Base-by-base conservation (phyloP, 2,113 vertebrate species). In the Meleagris gallopavo region DNA sequence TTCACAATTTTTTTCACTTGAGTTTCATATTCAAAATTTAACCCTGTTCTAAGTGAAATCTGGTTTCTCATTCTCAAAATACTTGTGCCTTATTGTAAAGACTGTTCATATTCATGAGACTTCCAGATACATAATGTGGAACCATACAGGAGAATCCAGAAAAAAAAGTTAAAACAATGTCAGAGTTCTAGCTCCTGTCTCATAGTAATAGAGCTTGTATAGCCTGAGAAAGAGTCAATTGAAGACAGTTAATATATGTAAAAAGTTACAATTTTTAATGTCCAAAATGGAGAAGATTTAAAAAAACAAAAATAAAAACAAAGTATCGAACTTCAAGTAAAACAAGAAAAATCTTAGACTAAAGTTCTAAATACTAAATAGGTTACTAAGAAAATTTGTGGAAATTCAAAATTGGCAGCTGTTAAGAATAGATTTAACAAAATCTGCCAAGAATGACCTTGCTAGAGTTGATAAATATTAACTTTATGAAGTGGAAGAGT, bases 21-120 rank as follows among this genome's bases (percentile, higher is more conserved):
- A 32, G 7, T 89, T 82, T 79, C 43, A 57, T 65, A 32, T 69
- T 69, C 74, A 21, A 29, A 74, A 45, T 81, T 73, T 78, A 89
- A 74, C 29, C 13, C 67, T 78, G 43, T 21, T 40, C 7, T 18
- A 60, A n/a, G 36, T 10, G 58, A 89, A 91, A 89, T 76, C 20
- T 79, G 7, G 3, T 87, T 76, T 57, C 54, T 52, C 55, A 4
- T 41, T 92, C 62, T 81, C 38, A 82, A 84, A 83, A 91, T 52
- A 29, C 1, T 12, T 30, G 7, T 36, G 7, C 3, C 67, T 54
- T 38, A 24, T n/a, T 78, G 20, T 58, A 80, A 95, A 77, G 15
- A 10, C 7, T 62, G 71, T 84, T 88, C 70, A 60, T 95, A 91
- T 95, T 94, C 73, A 50, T 88, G 66, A 65, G 58, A 77, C 94